Percentiles rank a stretch among this genome's conserved stretches.
Conservation (phyloP, 2,797 vertebrate genomes). For the Chiloscyllium punctatum region DNA sequence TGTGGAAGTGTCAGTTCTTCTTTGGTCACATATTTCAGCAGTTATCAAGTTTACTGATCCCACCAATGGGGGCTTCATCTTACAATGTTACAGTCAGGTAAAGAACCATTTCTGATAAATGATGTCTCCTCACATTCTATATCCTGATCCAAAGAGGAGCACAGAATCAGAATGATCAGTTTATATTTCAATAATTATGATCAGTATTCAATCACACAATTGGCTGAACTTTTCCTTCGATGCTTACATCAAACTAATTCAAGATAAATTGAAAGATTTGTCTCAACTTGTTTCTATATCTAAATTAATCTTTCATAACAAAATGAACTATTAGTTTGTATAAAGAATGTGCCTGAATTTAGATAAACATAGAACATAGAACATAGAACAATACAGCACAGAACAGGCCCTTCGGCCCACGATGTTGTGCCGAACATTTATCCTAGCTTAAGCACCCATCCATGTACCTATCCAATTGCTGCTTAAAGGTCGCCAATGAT, state of each 20-base stretch:
- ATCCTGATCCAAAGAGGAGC: neutral
- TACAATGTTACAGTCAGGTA: neutral
- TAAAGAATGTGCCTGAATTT: neutral
- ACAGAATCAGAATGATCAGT: neutral
- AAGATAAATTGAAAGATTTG: neutral
- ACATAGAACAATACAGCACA: too few relatives aligned
- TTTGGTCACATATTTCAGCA: neutral
- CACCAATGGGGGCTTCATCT: neutral
- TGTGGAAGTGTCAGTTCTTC: neutral
- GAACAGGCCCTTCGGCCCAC: too few relatives aligned
- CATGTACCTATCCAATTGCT: too few relatives aligned
- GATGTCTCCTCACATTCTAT: neutral
- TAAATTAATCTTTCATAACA: neutral
- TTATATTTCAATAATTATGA: neutral
- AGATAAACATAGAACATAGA: too few relatives aligned
- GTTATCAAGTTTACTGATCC: conserved; percentile 6
- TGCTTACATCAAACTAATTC: neutral
- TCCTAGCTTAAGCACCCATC: too few relatives aligned
- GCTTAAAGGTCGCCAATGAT: too few relatives aligned
- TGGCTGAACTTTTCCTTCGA: neutral
- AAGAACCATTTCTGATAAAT: neutral
- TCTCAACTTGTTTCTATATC: neutral
- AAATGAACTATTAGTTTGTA: neutral
- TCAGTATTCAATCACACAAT: neutral
- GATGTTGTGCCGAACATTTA: too few relatives aligned